phyloP scores from a whole-genome alignment of 1,140 invertebrate species.

The Musca domestica region DNA sequence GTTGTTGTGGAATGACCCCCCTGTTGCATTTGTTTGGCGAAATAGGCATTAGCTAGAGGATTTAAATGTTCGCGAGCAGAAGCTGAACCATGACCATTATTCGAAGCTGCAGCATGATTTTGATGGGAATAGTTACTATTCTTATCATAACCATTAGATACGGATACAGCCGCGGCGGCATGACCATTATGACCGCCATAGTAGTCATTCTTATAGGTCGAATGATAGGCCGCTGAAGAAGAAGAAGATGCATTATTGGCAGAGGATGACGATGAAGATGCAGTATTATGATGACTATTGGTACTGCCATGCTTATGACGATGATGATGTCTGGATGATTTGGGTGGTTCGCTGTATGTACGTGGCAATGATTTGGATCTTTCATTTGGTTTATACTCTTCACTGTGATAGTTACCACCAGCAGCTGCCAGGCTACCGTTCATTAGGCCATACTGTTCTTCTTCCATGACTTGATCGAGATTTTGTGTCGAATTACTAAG shows the following conservation, averaged over 20 bases:
- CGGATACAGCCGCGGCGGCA: background rate
- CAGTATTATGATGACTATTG: slow-evolving; percentile 38
- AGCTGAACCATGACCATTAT: slow-evolving; percentile 18
- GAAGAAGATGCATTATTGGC: background rate
- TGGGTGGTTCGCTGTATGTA: slow-evolving; percentile 44
- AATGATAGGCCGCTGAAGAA: background rate
- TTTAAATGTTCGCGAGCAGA: slow-evolving; percentile 41
- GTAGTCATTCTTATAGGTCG: slow-evolving; percentile 30
- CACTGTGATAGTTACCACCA: slow-evolving; percentile 20
- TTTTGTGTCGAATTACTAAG: slow-evolving; percentile 50
- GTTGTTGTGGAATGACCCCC: background rate
- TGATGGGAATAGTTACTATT: slow-evolving; percentile 43
- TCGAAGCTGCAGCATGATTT: slow-evolving; percentile 32
- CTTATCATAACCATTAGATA: slow-evolving; percentile 36
- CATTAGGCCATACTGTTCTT: slow-evolving; percentile 35
- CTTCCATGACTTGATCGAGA: slow-evolving; percentile 60
- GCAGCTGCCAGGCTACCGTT: slow-evolving; percentile 31
- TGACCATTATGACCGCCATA: slow-evolving; percentile 23
- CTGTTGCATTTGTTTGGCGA: slow-evolving; percentile 48
- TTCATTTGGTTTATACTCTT: slow-evolving; percentile 43
- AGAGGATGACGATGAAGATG: background rate
- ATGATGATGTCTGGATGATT: slow-evolving; percentile 34
- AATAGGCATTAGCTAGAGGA: slow-evolving; percentile 49
- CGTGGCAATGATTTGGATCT: slow-evolving; percentile 48
- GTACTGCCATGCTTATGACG: slow-evolving; percentile 32